phyloP scores from a whole-genome alignment of 2,888 invertebrate species.

The Drosophila longiperda region DNA sequence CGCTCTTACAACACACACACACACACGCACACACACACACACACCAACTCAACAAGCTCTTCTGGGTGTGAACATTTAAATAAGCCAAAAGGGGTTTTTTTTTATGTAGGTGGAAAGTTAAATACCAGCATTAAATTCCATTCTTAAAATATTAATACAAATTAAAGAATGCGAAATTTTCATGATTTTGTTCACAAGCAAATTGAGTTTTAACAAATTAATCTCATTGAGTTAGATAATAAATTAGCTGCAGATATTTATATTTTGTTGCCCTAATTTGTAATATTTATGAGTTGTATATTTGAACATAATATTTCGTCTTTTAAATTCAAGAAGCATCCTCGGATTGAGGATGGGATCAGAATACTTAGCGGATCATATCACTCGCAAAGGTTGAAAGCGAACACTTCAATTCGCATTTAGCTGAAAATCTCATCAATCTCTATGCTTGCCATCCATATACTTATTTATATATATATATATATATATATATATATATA shows the following conservation, averaged over 20 bases:
- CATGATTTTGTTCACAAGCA: neutral
- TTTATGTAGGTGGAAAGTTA: neutral
- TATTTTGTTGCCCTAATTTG: neutral
- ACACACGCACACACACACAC: neutral
- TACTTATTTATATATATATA: neutral
- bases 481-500: neutral
- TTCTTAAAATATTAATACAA: neutral
- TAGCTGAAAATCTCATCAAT: conserved; percentile 63
- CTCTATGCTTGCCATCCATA: conserved; percentile 16
- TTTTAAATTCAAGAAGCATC: neutral
- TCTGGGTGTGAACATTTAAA: neutral
- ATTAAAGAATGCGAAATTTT: neutral
- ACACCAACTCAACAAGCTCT: neutral
- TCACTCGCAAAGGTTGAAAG: conserved; percentile 15
- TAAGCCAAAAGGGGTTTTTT: neutral
- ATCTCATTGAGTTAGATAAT: neutral
- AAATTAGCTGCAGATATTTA: neutral
- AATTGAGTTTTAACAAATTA: neutral
- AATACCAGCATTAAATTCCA: neutral
- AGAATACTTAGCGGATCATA: conserved; percentile 22
- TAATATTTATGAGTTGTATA: neutral
- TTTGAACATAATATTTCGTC: neutral
- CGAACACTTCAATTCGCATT: conserved; percentile 46
- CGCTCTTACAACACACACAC: conserved; percentile 7
- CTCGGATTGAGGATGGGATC: conserved; percentile 7